Evolutionary conservation across 2,888 invertebrate species (phyloP).

Genomic region (Phyllotreta striolata): DNA sequence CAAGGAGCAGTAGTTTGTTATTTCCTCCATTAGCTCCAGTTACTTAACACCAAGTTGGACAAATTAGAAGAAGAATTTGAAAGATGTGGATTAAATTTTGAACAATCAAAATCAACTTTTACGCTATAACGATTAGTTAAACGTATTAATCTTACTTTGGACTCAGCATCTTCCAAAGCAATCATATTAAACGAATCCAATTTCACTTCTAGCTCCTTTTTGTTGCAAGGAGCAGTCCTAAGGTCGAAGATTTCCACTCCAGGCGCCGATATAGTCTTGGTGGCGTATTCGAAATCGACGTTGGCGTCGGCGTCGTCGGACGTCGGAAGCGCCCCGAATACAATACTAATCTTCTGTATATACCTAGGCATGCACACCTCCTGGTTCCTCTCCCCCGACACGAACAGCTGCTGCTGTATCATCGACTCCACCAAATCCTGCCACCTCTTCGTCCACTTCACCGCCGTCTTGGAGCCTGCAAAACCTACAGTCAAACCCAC

Average conservation of each 20-base stretch:
- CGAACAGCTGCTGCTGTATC: conserved; percentile 79
- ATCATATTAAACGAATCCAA: conserved; percentile 54
- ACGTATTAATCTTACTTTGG: too few species aligned
- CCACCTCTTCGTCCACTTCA: conserved; percentile 71
- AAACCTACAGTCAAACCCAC: neutral
- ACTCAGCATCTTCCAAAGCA: conserved; percentile 45
- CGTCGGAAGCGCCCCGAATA: conserved; percentile 48
- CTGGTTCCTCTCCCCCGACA: conserved; percentile 69
- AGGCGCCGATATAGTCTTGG: conserved; percentile 51
- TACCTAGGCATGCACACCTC: conserved; percentile 75
- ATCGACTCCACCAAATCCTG: conserved; percentile 88
- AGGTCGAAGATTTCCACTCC: conserved; percentile 56
- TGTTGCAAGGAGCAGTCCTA: conserved; percentile 47
- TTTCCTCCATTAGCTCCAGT: conserved; percentile 1
- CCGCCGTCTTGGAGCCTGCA: conserved; percentile 48
- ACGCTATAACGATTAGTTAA: too few species aligned
- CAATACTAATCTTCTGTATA: conserved; percentile 64
- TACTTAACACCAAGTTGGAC: too few species aligned
- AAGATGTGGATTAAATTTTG: neutral
- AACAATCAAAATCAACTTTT: too few species aligned
- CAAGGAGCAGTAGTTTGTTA: neutral
- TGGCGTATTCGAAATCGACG: conserved; percentile 54
- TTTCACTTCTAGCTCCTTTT: conserved; percentile 47
- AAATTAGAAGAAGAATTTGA: neutral
- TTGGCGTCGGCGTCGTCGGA: conserved; percentile 36